phyloP scores from a whole-genome alignment of 2,797 vertebrate genomes.

The Scyliorhinus canicula region DNA sequence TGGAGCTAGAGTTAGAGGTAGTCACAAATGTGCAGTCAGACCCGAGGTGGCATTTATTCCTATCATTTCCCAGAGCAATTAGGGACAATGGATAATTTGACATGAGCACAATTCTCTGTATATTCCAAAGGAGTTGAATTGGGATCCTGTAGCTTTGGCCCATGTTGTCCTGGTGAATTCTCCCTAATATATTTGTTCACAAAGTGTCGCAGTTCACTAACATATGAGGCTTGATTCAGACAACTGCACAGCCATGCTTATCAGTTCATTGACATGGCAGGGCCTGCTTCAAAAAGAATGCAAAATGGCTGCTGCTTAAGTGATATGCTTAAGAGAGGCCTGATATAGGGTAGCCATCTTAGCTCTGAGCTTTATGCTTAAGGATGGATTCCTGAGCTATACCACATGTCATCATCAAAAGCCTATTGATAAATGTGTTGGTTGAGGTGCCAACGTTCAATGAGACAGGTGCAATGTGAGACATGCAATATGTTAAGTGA shows the following conservation, averaged over 20 bases:
- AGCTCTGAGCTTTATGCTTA: not conserved
- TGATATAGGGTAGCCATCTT: not conserved
- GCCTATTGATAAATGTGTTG: not conserved
- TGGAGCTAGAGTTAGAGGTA: not conserved
- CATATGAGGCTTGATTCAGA: not conserved
- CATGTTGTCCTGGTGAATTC: not conserved
- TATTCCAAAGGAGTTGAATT: not conserved
- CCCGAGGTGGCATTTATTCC: not conserved
- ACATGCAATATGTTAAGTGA: not conserved
- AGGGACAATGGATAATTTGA: not conserved
- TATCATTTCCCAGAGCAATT: not conserved
- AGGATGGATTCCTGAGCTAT: not conserved
- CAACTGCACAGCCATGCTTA: not conserved
- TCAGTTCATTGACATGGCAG: not conserved
- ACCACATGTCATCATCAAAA: not conserved
- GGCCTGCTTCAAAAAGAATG: not conserved
- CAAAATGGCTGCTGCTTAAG: not conserved
- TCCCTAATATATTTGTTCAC: not conserved
- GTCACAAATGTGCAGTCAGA: not conserved
- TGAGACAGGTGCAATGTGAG: not conserved
- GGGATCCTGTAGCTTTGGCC: not conserved
- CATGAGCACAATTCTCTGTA: not conserved
- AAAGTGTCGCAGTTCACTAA: not conserved
- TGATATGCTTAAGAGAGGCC: too few species aligned
- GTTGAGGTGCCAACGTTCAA: not conserved